phyloP scores from a whole-genome alignment of 2,888 invertebrate genomes.

The Pycnomerus fuliginosus region DNA sequence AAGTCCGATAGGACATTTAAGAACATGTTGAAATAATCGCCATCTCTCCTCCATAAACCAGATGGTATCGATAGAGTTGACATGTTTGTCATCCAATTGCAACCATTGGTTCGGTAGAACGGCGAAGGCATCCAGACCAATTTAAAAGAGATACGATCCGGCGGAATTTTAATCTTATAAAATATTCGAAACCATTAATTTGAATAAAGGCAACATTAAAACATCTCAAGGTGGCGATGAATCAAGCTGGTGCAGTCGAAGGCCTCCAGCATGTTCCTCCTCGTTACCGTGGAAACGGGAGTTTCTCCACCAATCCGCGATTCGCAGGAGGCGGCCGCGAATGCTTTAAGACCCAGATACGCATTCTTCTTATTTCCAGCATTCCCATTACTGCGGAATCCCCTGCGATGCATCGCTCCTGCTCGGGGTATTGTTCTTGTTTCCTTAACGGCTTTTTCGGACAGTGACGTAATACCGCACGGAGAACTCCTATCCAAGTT shows the following conservation, averaged over 20 bases:
- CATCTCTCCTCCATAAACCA: conserved; percentile 23
- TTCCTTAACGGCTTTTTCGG: conserved; percentile 49
- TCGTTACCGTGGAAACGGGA: conserved; percentile 51
- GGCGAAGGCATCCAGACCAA: conserved; percentile 40
- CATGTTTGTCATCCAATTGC: conserved; percentile 19
- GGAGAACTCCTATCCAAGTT: conserved; percentile 19
- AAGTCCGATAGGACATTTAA: no score
- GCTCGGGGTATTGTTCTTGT: conserved; percentile 50
- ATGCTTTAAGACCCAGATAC: conserved; percentile 50
- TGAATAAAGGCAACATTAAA: conserved; percentile 55
- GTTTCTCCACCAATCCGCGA: conserved; percentile 50
- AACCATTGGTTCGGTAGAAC: conserved; percentile 11
- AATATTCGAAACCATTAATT: conserved; percentile 53
- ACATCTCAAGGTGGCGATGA: conserved; percentile 55
- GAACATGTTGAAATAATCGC: conserved; percentile 15
- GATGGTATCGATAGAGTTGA: conserved; percentile 29
- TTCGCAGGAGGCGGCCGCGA: conserved; percentile 49
- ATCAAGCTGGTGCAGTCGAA: conserved; percentile 49
- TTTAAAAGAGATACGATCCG: conserved; percentile 47
- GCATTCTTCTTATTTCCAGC: conserved; percentile 48
- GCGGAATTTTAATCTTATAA: conserved; percentile 49
- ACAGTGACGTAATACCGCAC: conserved; percentile 44
- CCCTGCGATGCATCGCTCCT: conserved; percentile 50
- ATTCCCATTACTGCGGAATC: conserved; percentile 50
- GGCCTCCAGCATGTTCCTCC: conserved; percentile 49